These are phyloP conservation scores for Drosophila sulfurigaster DNA, from an alignment of 1,140 invertebrate genomes.

Conservation along the genomic window DNA sequence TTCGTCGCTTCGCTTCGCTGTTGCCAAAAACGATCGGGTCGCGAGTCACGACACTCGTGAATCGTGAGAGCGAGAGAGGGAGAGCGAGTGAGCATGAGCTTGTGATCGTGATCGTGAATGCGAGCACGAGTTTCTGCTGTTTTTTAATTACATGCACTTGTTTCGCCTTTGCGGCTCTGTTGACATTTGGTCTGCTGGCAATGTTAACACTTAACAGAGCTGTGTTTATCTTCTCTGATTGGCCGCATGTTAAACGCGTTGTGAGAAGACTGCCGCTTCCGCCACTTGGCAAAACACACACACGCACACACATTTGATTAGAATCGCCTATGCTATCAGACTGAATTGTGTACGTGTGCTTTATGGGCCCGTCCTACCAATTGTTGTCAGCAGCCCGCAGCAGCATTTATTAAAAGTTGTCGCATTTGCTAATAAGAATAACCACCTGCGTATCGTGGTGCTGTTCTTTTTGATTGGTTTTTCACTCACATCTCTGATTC, in stretches of 20 bases:
- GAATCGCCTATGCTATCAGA: slow-evolving; percentile 20
- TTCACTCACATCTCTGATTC: slow-evolving; percentile 18
- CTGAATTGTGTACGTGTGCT: slow-evolving; percentile 6
- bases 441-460: slow-evolving; percentile 26
- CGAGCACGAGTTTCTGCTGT: slow-evolving; percentile 15
- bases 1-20: neutral
- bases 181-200: slow-evolving; percentile 62
- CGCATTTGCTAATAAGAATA: slow-evolving; percentile 25
- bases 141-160: slow-evolving; percentile 74
- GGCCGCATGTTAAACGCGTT: slow-evolving; percentile 66
- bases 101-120: slow-evolving; percentile 27
- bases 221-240: slow-evolving; percentile 71
- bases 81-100: slow-evolving; percentile 1
- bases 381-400: slow-evolving; percentile 11
- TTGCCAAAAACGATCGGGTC: slow-evolving; percentile 37
- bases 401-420: slow-evolving; percentile 76
- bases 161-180: slow-evolving; percentile 41
- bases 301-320: slow-evolving; percentile 51
- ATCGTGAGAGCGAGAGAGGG: neutral
- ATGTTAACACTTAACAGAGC: slow-evolving; percentile 69
- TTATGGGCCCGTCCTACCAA: neutral
- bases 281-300: slow-evolving; percentile 2
- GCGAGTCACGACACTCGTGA: neutral
- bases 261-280: slow-evolving; percentile 64
- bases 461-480: slow-evolving; percentile 46